Evolutionary conservation across 2,888 invertebrate genomes (phyloP).

Genomic region (Apamea crenata): DNA sequence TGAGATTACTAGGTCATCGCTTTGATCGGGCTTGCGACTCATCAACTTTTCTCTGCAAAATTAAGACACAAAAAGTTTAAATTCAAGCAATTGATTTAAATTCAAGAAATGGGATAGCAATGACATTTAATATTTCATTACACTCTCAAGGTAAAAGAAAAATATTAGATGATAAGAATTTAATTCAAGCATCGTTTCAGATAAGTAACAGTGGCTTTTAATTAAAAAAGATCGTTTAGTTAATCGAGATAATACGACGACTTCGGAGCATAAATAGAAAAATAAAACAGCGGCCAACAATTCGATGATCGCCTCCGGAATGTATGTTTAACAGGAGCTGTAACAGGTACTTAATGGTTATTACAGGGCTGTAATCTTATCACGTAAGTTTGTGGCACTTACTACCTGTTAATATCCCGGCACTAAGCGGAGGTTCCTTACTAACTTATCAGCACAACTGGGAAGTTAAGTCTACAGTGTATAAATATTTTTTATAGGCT

Average conservation of each 20-base stretch:
- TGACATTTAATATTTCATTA: slow-evolving; percentile 23
- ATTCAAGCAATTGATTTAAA: background rate
- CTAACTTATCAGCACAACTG: slow-evolving; percentile 46
- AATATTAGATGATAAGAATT: slow-evolving; percentile 7
- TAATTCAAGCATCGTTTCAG: slow-evolving; percentile 26
- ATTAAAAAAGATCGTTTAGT: slow-evolving; percentile 45
- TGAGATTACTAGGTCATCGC: slow-evolving; percentile 6
- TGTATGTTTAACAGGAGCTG: slow-evolving; percentile 40
- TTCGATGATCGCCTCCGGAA: slow-evolving; percentile 28
- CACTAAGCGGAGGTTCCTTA: slow-evolving; percentile 29
- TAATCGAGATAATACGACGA: slow-evolving; percentile 41
- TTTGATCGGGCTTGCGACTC: slow-evolving; percentile 13
- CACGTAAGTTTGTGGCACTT: slow-evolving; percentile 54
- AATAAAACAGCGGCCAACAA: slow-evolving; percentile 26
- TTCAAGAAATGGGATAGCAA: background rate
- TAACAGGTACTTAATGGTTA: slow-evolving; percentile 55
- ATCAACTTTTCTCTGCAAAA: background rate
- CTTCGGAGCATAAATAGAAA: slow-evolving; percentile 33
- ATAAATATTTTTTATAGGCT: slow-evolving; percentile 63
- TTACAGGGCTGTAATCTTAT: slow-evolving; percentile 57
- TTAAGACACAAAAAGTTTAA: background rate
- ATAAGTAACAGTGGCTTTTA: slow-evolving; percentile 17
- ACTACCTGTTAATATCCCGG: slow-evolving; percentile 48
- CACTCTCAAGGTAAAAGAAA: background rate
- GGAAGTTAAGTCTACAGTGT: slow-evolving; percentile 40